Percentiles rank a stretch among this genome's conserved stretches.
These are phyloP conservation scores for Siphonodentalium dalli DNA, from an alignment of 2,888 invertebrate genomes.

Conservation along the genomic window DNA sequence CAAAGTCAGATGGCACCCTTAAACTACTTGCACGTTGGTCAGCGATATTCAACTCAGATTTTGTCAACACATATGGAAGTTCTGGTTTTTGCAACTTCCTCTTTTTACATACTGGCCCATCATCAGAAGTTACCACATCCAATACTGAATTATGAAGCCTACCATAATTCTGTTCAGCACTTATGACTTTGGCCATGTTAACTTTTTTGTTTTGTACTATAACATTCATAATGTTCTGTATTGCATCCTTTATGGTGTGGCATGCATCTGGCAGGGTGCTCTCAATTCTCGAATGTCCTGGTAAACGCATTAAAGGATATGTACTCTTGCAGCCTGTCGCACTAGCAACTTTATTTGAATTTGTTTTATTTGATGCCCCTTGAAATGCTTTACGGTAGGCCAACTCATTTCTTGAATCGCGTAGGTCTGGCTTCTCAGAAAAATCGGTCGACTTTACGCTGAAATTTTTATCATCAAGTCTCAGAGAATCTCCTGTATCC, in stretches of 20 bases:
- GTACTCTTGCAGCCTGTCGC: constrained; percentile 5
- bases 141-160: background rate
- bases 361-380: constrained; percentile 1
- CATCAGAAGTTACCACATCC: background rate
- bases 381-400: background rate
- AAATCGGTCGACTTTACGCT: background rate
- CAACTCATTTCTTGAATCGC: background rate
- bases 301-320: background rate
- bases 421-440: background rate
- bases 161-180: background rate
- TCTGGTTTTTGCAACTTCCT: background rate
- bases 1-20: constrained; percentile 1
- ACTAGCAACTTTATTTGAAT: background rate
- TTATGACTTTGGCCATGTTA: background rate
- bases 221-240: constrained; percentile 3
- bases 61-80: background rate
- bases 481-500: background rate
- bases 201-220: constrained; percentile 1
- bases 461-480: background rate
- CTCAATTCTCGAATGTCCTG: background rate
- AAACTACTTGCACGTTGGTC: background rate
- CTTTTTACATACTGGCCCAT: background rate
- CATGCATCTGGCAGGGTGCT: constrained; percentile 6
- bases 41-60: background rate
- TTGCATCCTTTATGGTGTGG: constrained; percentile 8